A percentile compares a stretch with the other conserved stretches of the same genome.
Evolutionary conservation across 1,140 invertebrate genomes (phyloP).

Genomic region (Magallana ariakensis): DNA sequence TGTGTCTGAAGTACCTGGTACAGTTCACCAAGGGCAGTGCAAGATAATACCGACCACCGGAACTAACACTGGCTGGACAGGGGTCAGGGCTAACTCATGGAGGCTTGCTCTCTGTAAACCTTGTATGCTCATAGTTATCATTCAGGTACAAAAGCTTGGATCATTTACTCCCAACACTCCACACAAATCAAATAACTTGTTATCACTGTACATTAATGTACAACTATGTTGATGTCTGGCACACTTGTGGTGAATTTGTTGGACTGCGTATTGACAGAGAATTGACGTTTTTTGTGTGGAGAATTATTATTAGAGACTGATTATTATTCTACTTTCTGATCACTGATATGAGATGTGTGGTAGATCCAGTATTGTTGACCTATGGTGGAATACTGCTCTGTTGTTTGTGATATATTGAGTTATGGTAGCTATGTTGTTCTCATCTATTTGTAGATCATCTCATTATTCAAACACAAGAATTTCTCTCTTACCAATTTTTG

Average conservation of each 20-base stretch:
- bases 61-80: neutral
- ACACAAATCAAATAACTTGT: too few species aligned
- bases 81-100: too few species aligned
- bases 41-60: neutral
- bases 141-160: constrained; percentile 1
- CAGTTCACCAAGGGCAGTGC: constrained; percentile 63
- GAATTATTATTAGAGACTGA: neutral
- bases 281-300: too few species aligned
- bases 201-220: neutral
- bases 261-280: too few species aligned
- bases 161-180: neutral
- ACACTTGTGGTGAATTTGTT: too few species aligned
- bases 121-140: constrained; percentile 23
- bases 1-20: constrained; percentile 79
- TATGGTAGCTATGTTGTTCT: neutral
- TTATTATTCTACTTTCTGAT: neutral
- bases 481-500: neutral
- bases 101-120: neutral
- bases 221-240: neutral
- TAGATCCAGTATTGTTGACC: neutral
- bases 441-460: neutral
- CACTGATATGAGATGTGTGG: neutral
- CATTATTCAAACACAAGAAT: neutral
- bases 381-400: neutral
- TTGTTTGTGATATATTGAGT: neutral